Evolutionary conservation across 2,113 vertebrate species (phyloP).

Genomic region (Sterrhoptilus dennistouni): DNA sequence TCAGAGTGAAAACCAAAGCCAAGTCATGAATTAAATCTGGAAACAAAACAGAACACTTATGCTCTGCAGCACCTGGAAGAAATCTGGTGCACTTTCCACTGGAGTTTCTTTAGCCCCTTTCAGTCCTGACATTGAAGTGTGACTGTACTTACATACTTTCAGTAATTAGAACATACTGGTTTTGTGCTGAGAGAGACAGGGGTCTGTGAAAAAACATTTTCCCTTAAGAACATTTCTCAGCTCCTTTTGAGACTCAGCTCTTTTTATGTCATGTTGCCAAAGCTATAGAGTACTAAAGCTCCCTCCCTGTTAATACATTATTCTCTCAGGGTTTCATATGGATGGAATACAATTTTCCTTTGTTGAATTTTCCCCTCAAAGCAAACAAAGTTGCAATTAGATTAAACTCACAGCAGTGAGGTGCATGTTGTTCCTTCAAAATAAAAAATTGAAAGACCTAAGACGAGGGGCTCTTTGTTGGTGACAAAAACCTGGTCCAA

Average conservation of each 20-base stretch:
- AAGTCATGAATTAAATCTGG: not conserved
- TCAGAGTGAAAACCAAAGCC: not conserved
- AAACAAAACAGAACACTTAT: not conserved
- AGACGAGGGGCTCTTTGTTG: not conserved
- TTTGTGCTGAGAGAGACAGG: not conserved
- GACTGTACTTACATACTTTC: not conserved
- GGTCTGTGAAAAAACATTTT: not conserved
- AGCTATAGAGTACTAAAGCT: not conserved
- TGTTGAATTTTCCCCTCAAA: not conserved
- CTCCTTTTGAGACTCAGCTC: not conserved
- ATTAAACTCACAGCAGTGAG: not conserved
- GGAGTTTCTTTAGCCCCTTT: not conserved
- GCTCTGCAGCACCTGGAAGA: not conserved
- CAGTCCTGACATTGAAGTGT: not conserved
- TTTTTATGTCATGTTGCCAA: not conserved
- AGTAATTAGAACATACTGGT: not conserved
- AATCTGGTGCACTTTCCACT: not conserved
- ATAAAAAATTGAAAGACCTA: not conserved
- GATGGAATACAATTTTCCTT: not conserved
- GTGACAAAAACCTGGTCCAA: not conserved
- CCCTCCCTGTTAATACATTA: not conserved
- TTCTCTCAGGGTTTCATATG: not conserved
- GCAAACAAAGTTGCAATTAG: not conserved
- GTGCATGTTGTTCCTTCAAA: not conserved
- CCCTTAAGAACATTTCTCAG: constrained; percentile 2